A percentile compares a stretch with the other conserved stretches of the same genome.
phyloP scores from a whole-genome alignment of 1,140 invertebrate species.

The Myzus persicae region DNA sequence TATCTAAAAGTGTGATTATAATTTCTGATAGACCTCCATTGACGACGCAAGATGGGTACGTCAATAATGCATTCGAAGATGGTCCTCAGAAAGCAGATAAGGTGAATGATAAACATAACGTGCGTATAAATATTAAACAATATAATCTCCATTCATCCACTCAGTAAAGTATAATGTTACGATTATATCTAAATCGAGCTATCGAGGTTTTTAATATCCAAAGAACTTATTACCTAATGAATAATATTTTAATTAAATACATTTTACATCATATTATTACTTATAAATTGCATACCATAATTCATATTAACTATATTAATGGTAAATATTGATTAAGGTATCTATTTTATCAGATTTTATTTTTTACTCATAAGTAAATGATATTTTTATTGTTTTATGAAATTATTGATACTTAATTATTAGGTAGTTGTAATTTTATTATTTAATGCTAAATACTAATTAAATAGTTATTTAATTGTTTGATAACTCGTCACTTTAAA shows the following conservation, averaged over 20 bases:
- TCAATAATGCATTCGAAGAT: constrained; percentile 35
- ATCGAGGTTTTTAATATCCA: too few relatives aligned
- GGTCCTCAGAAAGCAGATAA: neutral
- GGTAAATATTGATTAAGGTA: too few relatives aligned
- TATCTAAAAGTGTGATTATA: neutral
- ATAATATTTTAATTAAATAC: too few relatives aligned
- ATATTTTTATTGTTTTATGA: neutral
- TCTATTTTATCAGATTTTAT: too few relatives aligned
- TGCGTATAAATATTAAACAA: neutral
- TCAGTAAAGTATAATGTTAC: neutral
- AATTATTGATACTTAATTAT: neutral
- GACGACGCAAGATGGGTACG: neutral
- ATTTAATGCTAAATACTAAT: neutral
- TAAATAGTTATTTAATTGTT: neutral
- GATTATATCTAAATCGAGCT: neutral
- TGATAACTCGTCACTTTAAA: neutral
- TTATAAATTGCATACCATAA: too few relatives aligned
- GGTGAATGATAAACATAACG: constrained; percentile 31
- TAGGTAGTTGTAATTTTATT: neutral
- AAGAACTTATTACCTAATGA: too few relatives aligned
- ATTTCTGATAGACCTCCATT: neutral
- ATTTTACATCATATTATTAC: too few relatives aligned
- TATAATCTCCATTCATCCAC: neutral
- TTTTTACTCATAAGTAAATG: neutral
- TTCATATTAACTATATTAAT: too few relatives aligned